phyloP scores from a whole-genome alignment of 2,797 vertebrate genomes.

The Octomys mimax region DNA sequence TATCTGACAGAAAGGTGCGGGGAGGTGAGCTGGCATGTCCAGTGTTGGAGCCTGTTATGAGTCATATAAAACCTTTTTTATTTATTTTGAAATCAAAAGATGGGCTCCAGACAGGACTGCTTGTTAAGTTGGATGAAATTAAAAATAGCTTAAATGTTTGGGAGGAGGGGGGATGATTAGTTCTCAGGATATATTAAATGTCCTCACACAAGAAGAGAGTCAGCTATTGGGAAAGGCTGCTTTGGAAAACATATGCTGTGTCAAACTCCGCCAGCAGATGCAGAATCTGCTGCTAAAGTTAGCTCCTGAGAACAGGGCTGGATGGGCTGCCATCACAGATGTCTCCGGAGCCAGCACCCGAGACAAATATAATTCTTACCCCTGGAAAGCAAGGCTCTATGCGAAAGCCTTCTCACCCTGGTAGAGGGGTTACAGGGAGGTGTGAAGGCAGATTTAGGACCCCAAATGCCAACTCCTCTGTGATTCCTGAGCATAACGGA shows the following conservation, averaged over 20 bases:
- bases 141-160: constrained; percentile 83
- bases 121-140: constrained; percentile 81
- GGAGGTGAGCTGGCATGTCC: neutral
- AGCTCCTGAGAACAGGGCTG: constrained; percentile 74
- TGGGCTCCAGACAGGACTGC: constrained; percentile 77
- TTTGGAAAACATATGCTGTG: constrained; percentile 78
- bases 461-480: constrained; percentile 72
- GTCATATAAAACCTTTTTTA: constrained; percentile 70
- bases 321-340: constrained; percentile 78
- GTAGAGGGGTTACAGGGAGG: constrained; percentile 74
- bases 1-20: constrained; percentile 54
- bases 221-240: constrained; percentile 77
- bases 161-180: constrained; percentile 79
- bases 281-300: constrained; percentile 77
- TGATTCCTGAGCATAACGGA: constrained; percentile 70
- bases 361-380: constrained; percentile 81
- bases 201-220: constrained; percentile 79
- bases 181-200: constrained; percentile 85
- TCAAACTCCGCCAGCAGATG: constrained; percentile 80
- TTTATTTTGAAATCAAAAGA: constrained; percentile 83
- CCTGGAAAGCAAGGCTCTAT: constrained; percentile 75
- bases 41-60: constrained; percentile 70
- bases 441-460: constrained; percentile 79
- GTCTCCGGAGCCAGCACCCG: constrained; percentile 71
- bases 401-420: constrained; percentile 70